Conservation (phyloP, 2,888 invertebrate species). For the Cephus runcator region DNA sequence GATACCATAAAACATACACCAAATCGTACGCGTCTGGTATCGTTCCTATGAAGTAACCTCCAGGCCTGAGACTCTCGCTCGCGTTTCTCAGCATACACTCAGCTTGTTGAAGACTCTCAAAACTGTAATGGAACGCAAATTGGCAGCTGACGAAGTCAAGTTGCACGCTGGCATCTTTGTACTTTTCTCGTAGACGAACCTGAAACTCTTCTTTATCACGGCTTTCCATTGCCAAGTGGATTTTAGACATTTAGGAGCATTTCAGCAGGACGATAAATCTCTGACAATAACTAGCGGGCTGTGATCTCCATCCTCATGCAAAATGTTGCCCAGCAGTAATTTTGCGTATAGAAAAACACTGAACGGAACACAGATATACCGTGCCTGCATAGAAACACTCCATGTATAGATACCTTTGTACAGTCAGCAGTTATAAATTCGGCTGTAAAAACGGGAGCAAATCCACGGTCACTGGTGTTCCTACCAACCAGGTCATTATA, state of each 20-base stretch:
- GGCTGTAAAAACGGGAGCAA: constrained; percentile 75
- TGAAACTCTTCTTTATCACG: constrained; percentile 52
- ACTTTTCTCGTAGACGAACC: constrained; percentile 78
- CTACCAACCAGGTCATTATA: constrained; percentile 76
- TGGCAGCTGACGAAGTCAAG: constrained; percentile 96
- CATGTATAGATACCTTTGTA: constrained; percentile 73
- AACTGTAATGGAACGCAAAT: constrained; percentile 98
- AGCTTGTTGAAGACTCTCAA: constrained; percentile 89
- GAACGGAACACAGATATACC: too few species aligned
- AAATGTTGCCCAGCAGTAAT: not conserved
- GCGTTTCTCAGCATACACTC: constrained; percentile 93
- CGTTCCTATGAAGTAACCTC: constrained; percentile 97
- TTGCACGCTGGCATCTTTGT: constrained; percentile 79
- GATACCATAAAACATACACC: constrained; percentile 70
- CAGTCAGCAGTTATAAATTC: constrained; percentile 95
- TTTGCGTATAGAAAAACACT: not conserved
- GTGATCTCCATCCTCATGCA: not conserved
- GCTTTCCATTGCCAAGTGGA: constrained; percentile 36
- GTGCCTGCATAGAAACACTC: not conserved
- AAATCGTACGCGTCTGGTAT: constrained; percentile 95
- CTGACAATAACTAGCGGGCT: not conserved
- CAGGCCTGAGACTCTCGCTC: constrained; percentile 86
- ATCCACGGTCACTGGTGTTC: constrained; percentile 52
- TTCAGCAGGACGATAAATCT: constrained; percentile 6
- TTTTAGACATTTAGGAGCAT: constrained; percentile 22